Base-by-base conservation (phyloP, 2,113 vertebrate species). In the Camelus bactrianus region DNA sequence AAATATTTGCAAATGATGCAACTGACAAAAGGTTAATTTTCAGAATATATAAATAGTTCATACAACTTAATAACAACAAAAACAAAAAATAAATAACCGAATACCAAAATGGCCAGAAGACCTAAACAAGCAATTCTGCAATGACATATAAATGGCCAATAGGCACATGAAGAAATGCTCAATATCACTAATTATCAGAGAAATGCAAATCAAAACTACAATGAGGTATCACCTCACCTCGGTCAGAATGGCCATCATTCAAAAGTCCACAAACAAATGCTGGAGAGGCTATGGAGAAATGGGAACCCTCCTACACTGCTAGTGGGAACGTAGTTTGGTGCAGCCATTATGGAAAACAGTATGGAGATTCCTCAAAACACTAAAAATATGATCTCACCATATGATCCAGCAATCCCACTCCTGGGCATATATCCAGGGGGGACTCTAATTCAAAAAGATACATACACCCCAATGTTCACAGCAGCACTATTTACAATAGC, bases 391-490 rank as follows among this genome's bases (percentile, higher is more conserved):
- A 20, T 16, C 48, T 42, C 30, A n/a, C 5, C 5, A 7, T 20
- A 32, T 0, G 28, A 32, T 2, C 48, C 73, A n/a, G 17, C 10
- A 76, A 4, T 12, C 10, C 30, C 48, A 52, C 10, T 3, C 30
- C 28, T 76, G 73, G 72, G 48, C 19, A 52, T 6, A 7, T 1
- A 52, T 3, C 72, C 72, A 2, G 30, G 72, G 46, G 17, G 48
- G 48, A 50, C 28, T 16, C 3, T 19, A 11, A 32, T 11, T 32
- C 4, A 22, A 42, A 35, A 24, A 8, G 70, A 4, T 3, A 30
- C 42, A 30, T 1, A 15, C 11, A 48, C 0, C 14, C 26, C 42
- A 30, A 15, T 48, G 9, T 1, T 46, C 72, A 48, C 7, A 1
- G 26, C 72, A 48, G 72, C 72, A 50, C 46, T 3, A 1, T 11